phyloP scores from a whole-genome alignment of 2,888 invertebrate genomes.

The Lottia scabra region DNA sequence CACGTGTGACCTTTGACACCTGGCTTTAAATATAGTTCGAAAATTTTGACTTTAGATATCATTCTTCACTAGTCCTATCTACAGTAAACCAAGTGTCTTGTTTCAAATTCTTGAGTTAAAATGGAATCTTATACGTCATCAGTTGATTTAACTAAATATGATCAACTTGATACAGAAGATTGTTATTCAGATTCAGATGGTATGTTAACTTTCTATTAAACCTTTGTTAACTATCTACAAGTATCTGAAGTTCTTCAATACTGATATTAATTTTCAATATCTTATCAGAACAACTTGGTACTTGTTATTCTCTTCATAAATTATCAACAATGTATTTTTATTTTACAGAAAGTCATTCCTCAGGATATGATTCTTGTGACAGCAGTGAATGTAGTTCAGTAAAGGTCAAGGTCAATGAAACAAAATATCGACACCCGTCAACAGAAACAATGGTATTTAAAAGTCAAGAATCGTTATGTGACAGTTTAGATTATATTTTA shows the following conservation, averaged over 20 bases:
- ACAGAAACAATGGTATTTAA: neutral
- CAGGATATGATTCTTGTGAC: constrained; percentile 2
- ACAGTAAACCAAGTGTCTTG: too few species aligned
- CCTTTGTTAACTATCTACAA: neutral
- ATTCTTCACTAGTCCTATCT: neutral
- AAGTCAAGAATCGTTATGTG: neutral
- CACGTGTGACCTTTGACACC: neutral
- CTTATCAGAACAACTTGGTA: too few species aligned
- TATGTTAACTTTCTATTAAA: neutral
- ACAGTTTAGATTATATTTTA: neutral
- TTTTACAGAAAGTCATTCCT: neutral
- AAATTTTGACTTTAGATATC: neutral
- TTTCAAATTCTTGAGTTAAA: neutral
- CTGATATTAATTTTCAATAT: too few species aligned
- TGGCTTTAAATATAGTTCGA: neutral
- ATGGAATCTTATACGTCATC: neutral
- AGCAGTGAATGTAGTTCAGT: neutral
- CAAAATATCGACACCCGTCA: neutral
- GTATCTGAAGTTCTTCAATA: neutral
- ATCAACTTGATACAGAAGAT: neutral
- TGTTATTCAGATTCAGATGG: neutral
- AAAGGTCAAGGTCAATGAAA: neutral
- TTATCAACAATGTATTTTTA: neutral
- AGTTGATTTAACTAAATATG: neutral
- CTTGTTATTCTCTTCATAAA: neutral